These are phyloP conservation scores for Triplophysa bombifrons DNA, from an alignment of 2,797 vertebrate genomes.

Conservation along the genomic window DNA sequence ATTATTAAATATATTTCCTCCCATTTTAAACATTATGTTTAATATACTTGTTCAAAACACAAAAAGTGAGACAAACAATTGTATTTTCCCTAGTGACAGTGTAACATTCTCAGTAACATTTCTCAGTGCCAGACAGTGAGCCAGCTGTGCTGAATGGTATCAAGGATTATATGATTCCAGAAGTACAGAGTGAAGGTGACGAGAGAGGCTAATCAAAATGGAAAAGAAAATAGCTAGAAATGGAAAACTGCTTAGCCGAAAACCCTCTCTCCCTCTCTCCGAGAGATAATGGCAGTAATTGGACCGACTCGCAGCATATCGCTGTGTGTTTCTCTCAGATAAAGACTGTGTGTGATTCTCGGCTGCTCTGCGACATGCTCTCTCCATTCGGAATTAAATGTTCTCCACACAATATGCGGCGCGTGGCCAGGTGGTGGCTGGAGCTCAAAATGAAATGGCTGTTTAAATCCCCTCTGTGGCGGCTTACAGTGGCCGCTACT, in stretches of 20 bases:
- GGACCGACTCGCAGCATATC: slow-evolving; percentile 77
- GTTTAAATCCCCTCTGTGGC: slow-evolving; percentile 76
- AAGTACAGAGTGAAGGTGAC: slow-evolving; percentile 38
- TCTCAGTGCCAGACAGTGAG: slow-evolving; percentile 6
- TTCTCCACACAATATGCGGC: slow-evolving; percentile 65
- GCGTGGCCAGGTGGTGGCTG: slow-evolving; percentile 50
- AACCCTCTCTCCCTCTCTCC: slow-evolving; percentile 53
- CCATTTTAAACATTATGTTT: not conserved
- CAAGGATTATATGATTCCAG: slow-evolving; percentile 32
- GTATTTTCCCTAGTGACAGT: not conserved
- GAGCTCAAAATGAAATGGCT: slow-evolving; percentile 76
- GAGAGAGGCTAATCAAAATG: slow-evolving; percentile 43
- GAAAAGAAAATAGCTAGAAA: slow-evolving; percentile 39
- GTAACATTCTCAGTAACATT: slow-evolving; percentile 15
- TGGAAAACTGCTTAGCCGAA: slow-evolving; percentile 31
- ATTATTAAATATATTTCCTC: not conserved
- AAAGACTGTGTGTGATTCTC: slow-evolving; percentile 75
- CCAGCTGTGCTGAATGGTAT: slow-evolving; percentile 32
- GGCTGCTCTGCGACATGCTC: slow-evolving; percentile 65
- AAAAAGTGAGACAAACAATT: slow-evolving; percentile 12
- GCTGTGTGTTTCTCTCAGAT: slow-evolving; percentile 82
- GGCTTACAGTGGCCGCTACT: slow-evolving; percentile 75
- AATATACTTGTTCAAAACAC: not conserved
- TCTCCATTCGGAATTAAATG: slow-evolving; percentile 76
- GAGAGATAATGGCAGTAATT: slow-evolving; percentile 82